Conservation (phyloP, 1,140 invertebrate species). For the Drosophila funebris region DNA sequence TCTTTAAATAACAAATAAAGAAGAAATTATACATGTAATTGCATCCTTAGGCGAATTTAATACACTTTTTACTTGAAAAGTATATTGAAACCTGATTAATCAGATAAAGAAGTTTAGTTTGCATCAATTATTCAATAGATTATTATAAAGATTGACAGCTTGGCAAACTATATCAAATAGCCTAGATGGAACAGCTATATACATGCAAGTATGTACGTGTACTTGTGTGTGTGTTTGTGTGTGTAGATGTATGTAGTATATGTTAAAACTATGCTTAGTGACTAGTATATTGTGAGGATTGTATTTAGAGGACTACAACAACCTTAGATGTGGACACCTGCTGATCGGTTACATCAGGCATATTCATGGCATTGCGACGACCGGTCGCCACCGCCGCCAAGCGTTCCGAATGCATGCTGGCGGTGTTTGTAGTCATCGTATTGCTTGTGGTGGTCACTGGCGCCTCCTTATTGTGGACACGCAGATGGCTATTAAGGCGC, state of each 20-base stretch:
- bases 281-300: not conserved
- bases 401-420: not conserved
- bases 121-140: no score
- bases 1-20: not conserved
- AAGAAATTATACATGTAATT: no score
- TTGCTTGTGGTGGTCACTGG: conserved; percentile 19
- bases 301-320: conserved; percentile 59
- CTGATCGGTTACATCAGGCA: conserved; percentile 53
- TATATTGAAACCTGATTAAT: no score
- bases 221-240: not conserved
- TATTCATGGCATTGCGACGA: conserved; percentile 23
- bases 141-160: no score
- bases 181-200: not conserved
- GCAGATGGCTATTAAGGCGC: conserved; percentile 66
- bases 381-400: conserved; percentile 1
- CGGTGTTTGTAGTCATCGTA: not conserved
- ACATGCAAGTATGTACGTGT: not conserved
- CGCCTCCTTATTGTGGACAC: conserved; percentile 66
- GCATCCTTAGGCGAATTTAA: no score
- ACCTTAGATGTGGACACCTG: conserved; percentile 68
- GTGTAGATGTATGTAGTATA: no score
- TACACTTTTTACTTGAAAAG: no score
- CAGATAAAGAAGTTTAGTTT: no score
- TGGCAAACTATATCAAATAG: no score
- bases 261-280: conserved; percentile 17